A percentile compares a stretch with the other conserved stretches of the same genome.
Conservation (phyloP, 2,888 invertebrate genomes). For the Anagyrus pseudococci region DNA sequence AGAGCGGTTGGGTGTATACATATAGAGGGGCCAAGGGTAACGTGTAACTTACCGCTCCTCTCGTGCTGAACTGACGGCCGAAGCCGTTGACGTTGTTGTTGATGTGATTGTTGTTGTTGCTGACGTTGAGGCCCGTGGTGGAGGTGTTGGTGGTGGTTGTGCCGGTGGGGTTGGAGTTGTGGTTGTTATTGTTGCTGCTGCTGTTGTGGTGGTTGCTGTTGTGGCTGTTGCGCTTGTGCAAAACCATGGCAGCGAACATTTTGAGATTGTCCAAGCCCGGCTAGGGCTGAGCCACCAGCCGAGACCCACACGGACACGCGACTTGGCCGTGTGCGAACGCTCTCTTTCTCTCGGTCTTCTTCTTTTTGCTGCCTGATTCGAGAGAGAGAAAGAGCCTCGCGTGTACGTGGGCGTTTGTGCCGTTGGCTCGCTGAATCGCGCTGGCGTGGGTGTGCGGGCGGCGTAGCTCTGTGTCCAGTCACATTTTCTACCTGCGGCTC, state of each 20-base stretch:
- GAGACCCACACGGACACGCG: too few species aligned
- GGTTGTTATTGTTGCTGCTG: slow-evolving; percentile 46
- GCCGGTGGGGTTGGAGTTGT: slow-evolving; percentile 35
- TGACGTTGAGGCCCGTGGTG: slow-evolving; percentile 28
- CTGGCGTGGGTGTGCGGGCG: too few species aligned
- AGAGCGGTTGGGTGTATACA: background rate
- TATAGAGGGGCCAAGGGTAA: background rate
- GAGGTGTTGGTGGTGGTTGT: slow-evolving; percentile 40
- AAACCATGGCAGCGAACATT: slow-evolving; percentile 59
- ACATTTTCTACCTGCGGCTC: too few species aligned
- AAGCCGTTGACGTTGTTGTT: slow-evolving; percentile 53
- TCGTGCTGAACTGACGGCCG: slow-evolving; percentile 45
- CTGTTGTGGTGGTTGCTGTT: slow-evolving; percentile 46
- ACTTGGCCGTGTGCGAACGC: too few species aligned
- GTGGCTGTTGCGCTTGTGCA: slow-evolving; percentile 58
- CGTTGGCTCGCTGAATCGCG: too few species aligned
- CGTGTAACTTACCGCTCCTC: slow-evolving; percentile 53
- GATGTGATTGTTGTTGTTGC: slow-evolving; percentile 55
- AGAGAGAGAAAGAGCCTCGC: too few species aligned
- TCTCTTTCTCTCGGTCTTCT: too few species aligned
- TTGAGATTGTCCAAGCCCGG: background rate
- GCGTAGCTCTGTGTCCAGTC: too few species aligned
- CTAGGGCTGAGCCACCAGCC: too few species aligned
- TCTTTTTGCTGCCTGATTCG: too few species aligned
- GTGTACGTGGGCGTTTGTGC: too few species aligned